Evolutionary conservation across 2,113 vertebrate species (phyloP).

Genomic region (Pollimyrus isidori): DNA sequence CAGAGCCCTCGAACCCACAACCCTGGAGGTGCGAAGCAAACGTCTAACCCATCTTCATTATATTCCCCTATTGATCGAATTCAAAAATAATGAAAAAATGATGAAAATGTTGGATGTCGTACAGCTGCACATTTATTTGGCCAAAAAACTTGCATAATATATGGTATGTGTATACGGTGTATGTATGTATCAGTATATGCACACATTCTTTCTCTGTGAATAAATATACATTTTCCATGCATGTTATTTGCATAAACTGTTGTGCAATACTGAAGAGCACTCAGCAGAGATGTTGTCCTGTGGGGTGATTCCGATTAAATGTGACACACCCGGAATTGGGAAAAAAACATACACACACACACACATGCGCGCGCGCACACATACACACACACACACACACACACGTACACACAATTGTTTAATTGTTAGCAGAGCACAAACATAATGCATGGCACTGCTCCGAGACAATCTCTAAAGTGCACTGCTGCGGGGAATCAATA

Average conservation of each 20-base stretch:
- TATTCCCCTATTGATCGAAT: not conserved
- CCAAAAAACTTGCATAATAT: not conserved
- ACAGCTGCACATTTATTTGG: not conserved
- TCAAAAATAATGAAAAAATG: not conserved
- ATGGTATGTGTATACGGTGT: not conserved
- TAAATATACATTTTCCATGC: not conserved
- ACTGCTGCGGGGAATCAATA: not conserved
- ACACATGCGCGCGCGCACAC: not conserved
- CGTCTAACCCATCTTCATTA: not conserved
- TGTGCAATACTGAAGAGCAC: slow-evolving; percentile 4
- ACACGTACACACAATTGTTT: not conserved
- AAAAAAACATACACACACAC: not conserved
- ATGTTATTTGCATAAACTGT: not conserved
- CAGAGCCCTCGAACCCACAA: not conserved
- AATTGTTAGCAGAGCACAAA: not conserved
- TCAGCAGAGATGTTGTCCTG: not conserved
- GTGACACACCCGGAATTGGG: not conserved
- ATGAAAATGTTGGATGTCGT: not conserved
- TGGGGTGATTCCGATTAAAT: not conserved
- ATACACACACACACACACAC: not conserved
- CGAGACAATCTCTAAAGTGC: not conserved
- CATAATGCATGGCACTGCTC: not conserved
- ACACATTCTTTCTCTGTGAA: not conserved
- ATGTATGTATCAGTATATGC: not conserved
- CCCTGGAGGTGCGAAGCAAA: not conserved